Evolutionary conservation across 2,888 invertebrate species (phyloP), one percentile per base, ranked within the genome.

Genomic region (Apodemia zela): DNA sequence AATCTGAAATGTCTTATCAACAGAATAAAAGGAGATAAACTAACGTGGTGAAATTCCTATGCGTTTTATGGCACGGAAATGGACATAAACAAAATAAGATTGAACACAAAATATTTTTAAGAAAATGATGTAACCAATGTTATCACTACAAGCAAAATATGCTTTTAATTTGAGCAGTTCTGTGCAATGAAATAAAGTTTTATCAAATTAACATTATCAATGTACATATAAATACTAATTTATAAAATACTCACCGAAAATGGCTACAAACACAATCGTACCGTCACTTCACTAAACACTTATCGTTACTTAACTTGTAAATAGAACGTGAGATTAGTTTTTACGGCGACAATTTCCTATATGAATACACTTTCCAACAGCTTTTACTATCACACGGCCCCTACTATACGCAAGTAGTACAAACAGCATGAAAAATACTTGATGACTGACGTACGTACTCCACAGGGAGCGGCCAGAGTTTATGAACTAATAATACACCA

Each of bases 361-460:
- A 81, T 78, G 81, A 83, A 83, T 83, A 80, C 89, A 89, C 90
- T 90, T 90, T 90, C 90, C 87, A 89, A 89, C 83, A 87, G 89
- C 90, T 89, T 89, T 88, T 89, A 90, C 88, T 89, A 89, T 82
- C 83, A 78, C 83, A 79, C 82, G 83, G 82, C 81, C 83, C 75
- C 85, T 83, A 83, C 81, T 85, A 82, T 74, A 77, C 75, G 81
- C 82, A 82, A 88, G 86, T 89, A 87, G 87, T 86, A 88, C 87
- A 87, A 88, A 85, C 87, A 80, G 84, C 86, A 89, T 85, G 88
- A 89, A 89, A 87, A 88, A 88, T 89, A 89, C 82, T 85, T 80
- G 77, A 78, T 76, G 82, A 85, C 81, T 84, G 87, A 88, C 88
- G 87, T 87, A 85, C 88, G 87, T 87, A 85, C 85, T 83, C 79